phyloP scores from a whole-genome alignment of 2,797 vertebrate genomes.

The Danio jaintianensis region DNA sequence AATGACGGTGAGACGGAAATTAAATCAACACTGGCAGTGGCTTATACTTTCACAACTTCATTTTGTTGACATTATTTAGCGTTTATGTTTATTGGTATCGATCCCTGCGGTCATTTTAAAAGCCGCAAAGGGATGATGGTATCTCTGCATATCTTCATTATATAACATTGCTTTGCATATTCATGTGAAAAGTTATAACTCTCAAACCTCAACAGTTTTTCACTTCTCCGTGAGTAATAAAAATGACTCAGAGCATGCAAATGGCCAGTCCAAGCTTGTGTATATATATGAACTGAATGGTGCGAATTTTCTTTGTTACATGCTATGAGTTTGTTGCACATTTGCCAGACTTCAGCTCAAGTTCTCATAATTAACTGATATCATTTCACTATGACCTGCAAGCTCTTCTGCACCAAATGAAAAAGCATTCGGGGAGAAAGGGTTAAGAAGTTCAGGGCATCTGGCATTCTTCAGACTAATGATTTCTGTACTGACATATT shows the following conservation, averaged over 20 bases:
- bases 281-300: background rate
- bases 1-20: constrained; percentile 5
- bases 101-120: constrained; percentile 13
- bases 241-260: background rate
- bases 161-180: constrained; percentile 13
- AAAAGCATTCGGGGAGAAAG: constrained; percentile 54
- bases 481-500: constrained; percentile 69
- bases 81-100: constrained; percentile 38
- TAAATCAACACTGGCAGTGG: background rate
- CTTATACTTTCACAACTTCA: constrained; percentile 4
- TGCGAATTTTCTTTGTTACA: background rate
- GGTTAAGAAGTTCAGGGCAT: constrained; percentile 61
- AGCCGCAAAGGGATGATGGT: constrained; percentile 14
- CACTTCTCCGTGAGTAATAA: background rate
- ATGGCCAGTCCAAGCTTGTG: background rate
- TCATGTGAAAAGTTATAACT: constrained; percentile 1
- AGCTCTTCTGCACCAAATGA: constrained; percentile 53
- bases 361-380: constrained; percentile 42
- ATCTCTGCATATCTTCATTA: constrained; percentile 1
- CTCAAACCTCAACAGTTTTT: background rate
- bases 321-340: background rate
- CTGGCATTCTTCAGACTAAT: constrained; percentile 58
- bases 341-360: background rate
- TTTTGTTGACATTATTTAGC: constrained; percentile 31
- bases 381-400: constrained; percentile 46